A percentile compares a stretch with the other conserved stretches of the same genome.
phyloP scores from a whole-genome alignment of 2,113 vertebrate genomes.

The Festucalex cinctus region DNA sequence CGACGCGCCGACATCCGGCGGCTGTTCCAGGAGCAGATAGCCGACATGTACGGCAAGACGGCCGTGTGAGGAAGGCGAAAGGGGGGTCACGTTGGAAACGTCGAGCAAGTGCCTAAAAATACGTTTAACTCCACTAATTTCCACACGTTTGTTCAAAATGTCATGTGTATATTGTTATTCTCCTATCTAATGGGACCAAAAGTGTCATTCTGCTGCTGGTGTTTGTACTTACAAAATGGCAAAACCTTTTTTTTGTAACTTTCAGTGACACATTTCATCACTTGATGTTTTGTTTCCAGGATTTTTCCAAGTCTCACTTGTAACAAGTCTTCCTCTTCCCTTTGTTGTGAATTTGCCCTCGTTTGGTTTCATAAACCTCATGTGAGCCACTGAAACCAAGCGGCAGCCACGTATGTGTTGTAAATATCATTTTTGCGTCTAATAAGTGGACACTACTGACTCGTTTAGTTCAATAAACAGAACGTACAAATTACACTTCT shows the following conservation, averaged over 20 bases:
- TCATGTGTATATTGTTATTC: conserved; percentile 5
- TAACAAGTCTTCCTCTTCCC: not conserved
- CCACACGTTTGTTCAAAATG: not conserved
- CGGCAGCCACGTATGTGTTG: conserved; percentile 26
- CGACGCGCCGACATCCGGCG: conserved; percentile 65
- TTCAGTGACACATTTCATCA: not conserved
- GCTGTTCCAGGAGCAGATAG: conserved; percentile 70
- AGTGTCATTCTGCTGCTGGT: not conserved
- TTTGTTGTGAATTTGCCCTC: not conserved
- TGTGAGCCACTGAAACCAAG: not conserved
- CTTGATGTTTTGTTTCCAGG: not conserved
- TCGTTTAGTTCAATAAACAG: conserved; percentile 34
- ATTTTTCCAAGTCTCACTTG: not conserved
- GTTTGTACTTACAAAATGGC: not conserved
- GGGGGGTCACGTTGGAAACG: not conserved
- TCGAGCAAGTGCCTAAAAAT: conserved; percentile 27
- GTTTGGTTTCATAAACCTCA: not conserved
- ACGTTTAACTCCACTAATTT: conserved; percentile 19
- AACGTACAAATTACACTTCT: not conserved
- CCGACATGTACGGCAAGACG: conserved; percentile 69
- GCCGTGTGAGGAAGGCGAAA: conserved; percentile 27
- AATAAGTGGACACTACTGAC: conserved; percentile 29
- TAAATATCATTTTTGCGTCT: conserved; percentile 39
- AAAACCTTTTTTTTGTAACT: not conserved
- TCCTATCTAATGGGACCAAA: conserved; percentile 14